Base-by-base conservation (phyloP, 2,797 vertebrate genomes). In the Eidolon dupreanum region DNA sequence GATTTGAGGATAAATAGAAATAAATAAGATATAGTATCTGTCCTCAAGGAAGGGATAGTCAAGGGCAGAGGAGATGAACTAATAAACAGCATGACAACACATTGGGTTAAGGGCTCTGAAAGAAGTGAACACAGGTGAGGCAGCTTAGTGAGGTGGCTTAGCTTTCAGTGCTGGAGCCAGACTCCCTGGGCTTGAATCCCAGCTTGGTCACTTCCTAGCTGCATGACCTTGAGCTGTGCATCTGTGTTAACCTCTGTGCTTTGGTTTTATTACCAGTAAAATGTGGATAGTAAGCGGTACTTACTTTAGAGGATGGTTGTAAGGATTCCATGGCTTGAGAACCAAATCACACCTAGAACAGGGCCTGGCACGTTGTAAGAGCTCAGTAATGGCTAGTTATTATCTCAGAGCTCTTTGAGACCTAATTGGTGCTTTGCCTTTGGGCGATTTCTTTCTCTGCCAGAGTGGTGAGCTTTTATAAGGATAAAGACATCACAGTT, bases 361-460 rank as follows among this genome's bases (percentile, higher is more conserved):
- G 28, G 77, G 49, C n/a, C 77, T 70, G 65, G 61, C 92, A 38
- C 0, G 33, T 70, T 57, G 16, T 10, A 74, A 59, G 57, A 78
- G 57, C 85, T 93, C 78, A 38, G 83, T 65, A 43, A 83, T 83
- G 90, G 38, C 61, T 84, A 68, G 61, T 93, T 83, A 93, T 83
- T 36, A 84, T 65, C 65, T 49, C 0, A 0, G 66, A 93, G 57
- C 73, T 94, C 89, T 95, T 81, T 73, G 93, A 89, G 63, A 38
- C 55, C 53, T 87, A 65, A 87, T 0, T 82, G 55, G 88, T 57
- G 46, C 71, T 77, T 94, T 93, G 87, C 61, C 93, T 96, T 81
- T 93, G 43, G 68, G 63, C 16, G 0, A 65, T 84, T 96, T 88
- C 65, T 87, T 93, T 96, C 65, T 93, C 57, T 92, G 71, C 81